Evolutionary conservation across 2,888 invertebrate species (phyloP), one percentile per base, ranked within the genome.

Genomic region (Choristoneura rosaceana): DNA sequence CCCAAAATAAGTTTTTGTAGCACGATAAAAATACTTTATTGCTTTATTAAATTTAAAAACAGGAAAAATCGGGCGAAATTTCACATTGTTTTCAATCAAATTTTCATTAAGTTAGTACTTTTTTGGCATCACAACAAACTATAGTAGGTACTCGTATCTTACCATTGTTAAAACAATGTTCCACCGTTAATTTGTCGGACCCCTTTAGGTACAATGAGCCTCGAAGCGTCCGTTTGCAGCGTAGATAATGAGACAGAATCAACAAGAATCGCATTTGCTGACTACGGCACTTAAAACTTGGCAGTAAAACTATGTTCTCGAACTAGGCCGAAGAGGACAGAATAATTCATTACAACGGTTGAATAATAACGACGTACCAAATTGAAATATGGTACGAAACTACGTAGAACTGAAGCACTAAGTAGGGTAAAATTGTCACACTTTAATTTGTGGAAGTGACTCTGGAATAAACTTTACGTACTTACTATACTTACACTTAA

Each of bases 251-350:
- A 59, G 38, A 10, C 38, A n/a, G 38, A 17, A 55, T 25, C 38
- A 38, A 59, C n/a, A 34, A 59, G 59, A 59, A 55, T 55, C 25
- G 55, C 38, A 59, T 17, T 59, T n/a, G 59, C 59, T 34, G 59
- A 34, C 59, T 59, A 59, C 14, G 59, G 4, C 25, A 55, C 55
- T 55, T 59, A 59, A 59, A 59, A 38, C n/a, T 59, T 59, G 59
- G 59, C 59, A 59, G 59, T 59, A 17, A 7, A 59, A 59, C 59
- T 59, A 38, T 47, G 47, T 47, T 25, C 34, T 59, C 59, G 34
- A 59, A 14, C 59, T 38, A 55, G 55, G 59, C 59, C 59, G 59
- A 59, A 38, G 59, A 34, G 59, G 38, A 59, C 59, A 33, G 59
- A 59, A 38, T 59, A 59, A 59, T 55, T 59, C 59, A 38, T 59